Conservation (phyloP, 2,113 vertebrate genomes). For the Notechis scutatus region DNA sequence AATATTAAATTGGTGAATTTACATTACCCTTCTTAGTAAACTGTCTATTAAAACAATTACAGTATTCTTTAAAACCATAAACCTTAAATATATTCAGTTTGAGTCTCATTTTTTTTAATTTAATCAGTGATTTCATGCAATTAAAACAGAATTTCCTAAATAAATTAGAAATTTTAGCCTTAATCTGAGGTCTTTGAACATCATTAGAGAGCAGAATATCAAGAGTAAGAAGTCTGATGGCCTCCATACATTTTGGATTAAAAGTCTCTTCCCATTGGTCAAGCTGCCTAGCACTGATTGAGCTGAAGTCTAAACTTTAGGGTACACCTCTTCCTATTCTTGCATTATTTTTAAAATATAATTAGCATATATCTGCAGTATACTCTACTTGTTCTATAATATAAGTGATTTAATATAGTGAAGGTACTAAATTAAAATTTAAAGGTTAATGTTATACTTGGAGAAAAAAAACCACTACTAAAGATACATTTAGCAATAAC, state of each 20-base stretch:
- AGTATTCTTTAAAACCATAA: background rate
- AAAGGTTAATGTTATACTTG: background rate
- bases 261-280: background rate
- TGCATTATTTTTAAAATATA: background rate
- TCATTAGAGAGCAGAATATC: background rate
- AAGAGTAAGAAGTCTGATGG: background rate
- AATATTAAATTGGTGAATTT: background rate
- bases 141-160: background rate
- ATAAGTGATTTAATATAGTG: background rate
- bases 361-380: background rate
- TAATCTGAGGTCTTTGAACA: background rate
- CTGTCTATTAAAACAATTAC: background rate
- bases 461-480: background rate
- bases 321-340: background rate
- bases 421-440: background rate
- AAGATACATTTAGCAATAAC: background rate
- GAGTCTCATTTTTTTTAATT: background rate
- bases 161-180: background rate
- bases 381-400: background rate
- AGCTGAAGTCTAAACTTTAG: background rate
- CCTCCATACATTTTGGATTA: background rate
- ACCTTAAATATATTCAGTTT: background rate
- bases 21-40: background rate
- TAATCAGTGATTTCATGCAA: background rate
- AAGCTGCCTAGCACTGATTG: background rate